These are phyloP conservation scores for Ranitomeya variabilis DNA, from an alignment of 2,113 vertebrate species.

Conservation along the genomic window DNA sequence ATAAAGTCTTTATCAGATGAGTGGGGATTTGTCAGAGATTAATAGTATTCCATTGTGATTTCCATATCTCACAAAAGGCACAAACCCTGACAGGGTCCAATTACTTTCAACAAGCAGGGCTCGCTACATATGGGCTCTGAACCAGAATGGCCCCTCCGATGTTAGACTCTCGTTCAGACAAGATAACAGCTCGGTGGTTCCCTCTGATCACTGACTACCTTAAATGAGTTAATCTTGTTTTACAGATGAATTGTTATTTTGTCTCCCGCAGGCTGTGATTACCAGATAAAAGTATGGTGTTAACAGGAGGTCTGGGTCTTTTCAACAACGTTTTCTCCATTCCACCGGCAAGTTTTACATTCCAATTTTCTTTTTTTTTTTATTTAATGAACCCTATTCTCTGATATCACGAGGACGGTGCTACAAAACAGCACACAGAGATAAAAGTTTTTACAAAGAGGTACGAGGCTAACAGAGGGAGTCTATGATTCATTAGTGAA, in stretches of 20 bases:
- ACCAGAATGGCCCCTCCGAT: conserved; percentile 71
- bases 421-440: conserved; percentile 57
- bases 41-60: conserved; percentile 78
- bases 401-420: conserved; percentile 59
- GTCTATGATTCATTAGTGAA: conserved; percentile 63
- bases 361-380: background rate
- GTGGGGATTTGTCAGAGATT: conserved; percentile 74
- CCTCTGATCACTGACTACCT: conserved; percentile 74
- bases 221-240: conserved; percentile 84
- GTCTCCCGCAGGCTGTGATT: conserved; percentile 82
- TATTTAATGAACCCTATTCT: conserved; percentile 59
- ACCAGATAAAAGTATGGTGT: conserved; percentile 78
- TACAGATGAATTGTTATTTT: conserved; percentile 83
- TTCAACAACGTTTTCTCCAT: conserved; percentile 59
- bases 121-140: conserved; percentile 72
- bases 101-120: conserved; percentile 71
- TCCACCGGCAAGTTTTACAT: conserved; percentile 50
- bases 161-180: conserved; percentile 69
- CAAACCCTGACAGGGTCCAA: conserved; percentile 75
- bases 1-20: conserved; percentile 70
- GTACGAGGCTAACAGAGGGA: conserved; percentile 64
- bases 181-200: conserved; percentile 71
- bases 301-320: conserved; percentile 72
- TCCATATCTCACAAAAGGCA: conserved; percentile 74
- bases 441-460: conserved; percentile 64